Conservation (phyloP, 2,797 vertebrate species). For the Florisuga fusca region DNA sequence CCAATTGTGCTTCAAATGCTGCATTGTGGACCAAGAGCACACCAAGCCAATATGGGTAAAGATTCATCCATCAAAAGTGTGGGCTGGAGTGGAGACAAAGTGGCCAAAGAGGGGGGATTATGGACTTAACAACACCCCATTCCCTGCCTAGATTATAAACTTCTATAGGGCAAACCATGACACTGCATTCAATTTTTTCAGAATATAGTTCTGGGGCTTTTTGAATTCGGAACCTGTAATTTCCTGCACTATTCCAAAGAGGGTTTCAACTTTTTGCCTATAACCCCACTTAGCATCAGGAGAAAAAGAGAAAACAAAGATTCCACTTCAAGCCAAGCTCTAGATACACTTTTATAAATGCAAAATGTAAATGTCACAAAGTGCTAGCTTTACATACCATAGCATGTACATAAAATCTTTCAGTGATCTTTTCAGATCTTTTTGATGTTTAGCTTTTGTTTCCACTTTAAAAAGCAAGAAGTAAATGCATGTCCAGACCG, state of each 20-base stretch:
- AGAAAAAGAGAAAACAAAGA: not conserved
- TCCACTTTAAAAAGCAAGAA: conserved; percentile 1
- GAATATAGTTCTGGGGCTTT: rapidly evolving
- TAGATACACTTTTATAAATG: not conserved
- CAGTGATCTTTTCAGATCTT: not conserved
- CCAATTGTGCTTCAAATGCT: not conserved
- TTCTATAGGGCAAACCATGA: not conserved
- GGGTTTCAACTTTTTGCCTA: not conserved
- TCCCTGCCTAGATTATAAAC: not conserved
- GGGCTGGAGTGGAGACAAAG: not conserved
- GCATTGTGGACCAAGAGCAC: not conserved
- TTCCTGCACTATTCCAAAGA: not conserved
- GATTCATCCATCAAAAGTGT: not conserved
- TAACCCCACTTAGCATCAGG: not conserved
- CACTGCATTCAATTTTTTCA: not conserved
- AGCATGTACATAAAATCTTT: not conserved
- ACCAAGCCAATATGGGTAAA: not conserved
- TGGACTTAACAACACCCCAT: not conserved
- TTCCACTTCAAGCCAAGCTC: not conserved
- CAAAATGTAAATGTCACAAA: not conserved
- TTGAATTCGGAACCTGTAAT: not conserved
- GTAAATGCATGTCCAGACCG: not conserved
- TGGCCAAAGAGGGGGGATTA: not conserved
- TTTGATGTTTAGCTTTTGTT: not conserved
- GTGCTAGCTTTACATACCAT: not conserved